Conservation (phyloP, 2,113 vertebrate species). For the Colistium nudipinnis region DNA sequence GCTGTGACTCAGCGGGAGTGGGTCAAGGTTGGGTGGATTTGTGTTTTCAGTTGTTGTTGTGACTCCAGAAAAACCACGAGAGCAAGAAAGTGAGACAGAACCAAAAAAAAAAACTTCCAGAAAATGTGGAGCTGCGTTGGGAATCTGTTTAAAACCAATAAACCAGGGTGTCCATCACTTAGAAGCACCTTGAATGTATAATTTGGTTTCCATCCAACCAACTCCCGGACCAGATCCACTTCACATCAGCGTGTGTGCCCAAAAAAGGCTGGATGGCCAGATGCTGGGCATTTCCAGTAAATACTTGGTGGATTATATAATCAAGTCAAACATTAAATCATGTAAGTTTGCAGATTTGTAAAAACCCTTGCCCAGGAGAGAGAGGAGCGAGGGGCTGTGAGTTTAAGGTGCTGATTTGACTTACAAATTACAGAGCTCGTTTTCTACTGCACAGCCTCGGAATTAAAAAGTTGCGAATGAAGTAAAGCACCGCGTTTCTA, state of each 20-base stretch:
- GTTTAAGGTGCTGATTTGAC: conserved; percentile 24
- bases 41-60: conserved; percentile 55
- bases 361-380: background rate
- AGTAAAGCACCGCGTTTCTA: background rate
- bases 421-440: conserved; percentile 37
- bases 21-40: conserved; percentile 58
- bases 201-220: conserved; percentile 1
- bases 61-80: conserved; percentile 41
- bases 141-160: background rate
- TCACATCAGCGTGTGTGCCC: background rate
- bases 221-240: background rate
- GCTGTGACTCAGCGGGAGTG: conserved; percentile 61
- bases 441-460: background rate
- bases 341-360: background rate
- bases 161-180: background rate
- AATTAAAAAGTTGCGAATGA: conserved; percentile 1
- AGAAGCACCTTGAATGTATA: background rate
- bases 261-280: background rate
- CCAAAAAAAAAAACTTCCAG: conserved; percentile 19
- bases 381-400: background rate
- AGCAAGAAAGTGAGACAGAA: conserved; percentile 6
- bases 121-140: background rate
- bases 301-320: background rate
- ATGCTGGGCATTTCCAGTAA: background rate
- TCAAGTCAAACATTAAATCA: background rate